Percentiles rank a stretch among this genome's conserved stretches.
These are phyloP conservation scores for Entomobrya multifasciata DNA, from an alignment of 2,888 invertebrate genomes.

Conservation along the genomic window DNA sequence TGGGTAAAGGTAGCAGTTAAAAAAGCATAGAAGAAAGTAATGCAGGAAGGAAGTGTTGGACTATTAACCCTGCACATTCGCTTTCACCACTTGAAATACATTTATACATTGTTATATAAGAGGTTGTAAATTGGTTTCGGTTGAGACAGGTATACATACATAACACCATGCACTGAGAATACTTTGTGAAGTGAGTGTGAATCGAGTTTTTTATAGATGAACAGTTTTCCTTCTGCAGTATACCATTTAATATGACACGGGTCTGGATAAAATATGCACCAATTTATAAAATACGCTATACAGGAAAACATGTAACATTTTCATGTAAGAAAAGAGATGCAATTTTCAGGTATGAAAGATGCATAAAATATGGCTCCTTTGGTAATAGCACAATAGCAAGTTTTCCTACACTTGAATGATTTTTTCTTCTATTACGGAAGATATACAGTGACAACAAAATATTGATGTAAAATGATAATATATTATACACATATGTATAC, in stretches of 20 bases:
- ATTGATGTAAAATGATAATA: neutral
- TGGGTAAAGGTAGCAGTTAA: no score
- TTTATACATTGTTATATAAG: neutral
- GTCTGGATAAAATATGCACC: no score
- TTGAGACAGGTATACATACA: neutral
- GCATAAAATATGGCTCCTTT: no score
- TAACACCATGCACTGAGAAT: neutral
- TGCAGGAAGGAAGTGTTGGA: slow-evolving; percentile 37
- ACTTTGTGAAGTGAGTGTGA: neutral
- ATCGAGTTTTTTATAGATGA: neutral
- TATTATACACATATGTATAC: no score
- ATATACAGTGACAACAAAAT: neutral
- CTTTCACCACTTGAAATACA: neutral
- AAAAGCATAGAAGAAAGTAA: no score
- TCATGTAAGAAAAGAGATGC: no score
- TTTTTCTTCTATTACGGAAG: neutral
- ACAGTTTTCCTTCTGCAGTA: neutral
- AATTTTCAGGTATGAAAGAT: no score
- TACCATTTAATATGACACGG: no score
- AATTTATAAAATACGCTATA: no score
- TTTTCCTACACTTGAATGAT: neutral
- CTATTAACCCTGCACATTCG: slow-evolving; percentile 59
- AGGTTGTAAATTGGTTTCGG: neutral
- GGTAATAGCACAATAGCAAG: no score
- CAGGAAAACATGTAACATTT: no score